These are phyloP conservation scores for Alloplasta piceator DNA, from an alignment of 2,888 invertebrate genomes.

Conservation along the genomic window DNA sequence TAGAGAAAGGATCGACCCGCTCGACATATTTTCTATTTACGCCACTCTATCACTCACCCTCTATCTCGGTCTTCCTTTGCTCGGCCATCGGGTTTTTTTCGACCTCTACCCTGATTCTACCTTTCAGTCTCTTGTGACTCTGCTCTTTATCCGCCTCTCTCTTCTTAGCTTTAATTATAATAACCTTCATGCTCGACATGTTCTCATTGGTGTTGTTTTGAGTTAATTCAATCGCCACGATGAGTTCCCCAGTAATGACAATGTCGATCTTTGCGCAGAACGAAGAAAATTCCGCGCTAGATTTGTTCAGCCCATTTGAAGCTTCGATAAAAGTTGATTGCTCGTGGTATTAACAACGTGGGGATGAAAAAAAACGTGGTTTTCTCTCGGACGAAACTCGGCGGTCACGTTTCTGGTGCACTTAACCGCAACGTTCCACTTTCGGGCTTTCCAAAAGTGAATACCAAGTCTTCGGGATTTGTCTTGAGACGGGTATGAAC, in stretches of 20 bases:
- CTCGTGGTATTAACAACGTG: not conserved
- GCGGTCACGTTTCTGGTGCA: constrained; percentile 15
- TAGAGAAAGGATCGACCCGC: constrained; percentile 45
- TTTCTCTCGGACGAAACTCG: constrained; percentile 1
- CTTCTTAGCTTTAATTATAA: constrained; percentile 18
- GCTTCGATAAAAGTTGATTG: too few relatives aligned
- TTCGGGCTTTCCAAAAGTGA: constrained; percentile 23
- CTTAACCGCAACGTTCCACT: constrained; percentile 23
- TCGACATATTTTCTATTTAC: constrained; percentile 38
- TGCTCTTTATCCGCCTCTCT: not conserved
- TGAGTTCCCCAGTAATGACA: not conserved
- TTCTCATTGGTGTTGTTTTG: constrained; percentile 15
- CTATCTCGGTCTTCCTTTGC: not conserved
- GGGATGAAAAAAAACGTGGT: not conserved
- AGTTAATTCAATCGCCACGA: too few relatives aligned
- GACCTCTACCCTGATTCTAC: not conserved
- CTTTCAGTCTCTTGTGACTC: constrained; percentile 10
- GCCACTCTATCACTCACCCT: not conserved
- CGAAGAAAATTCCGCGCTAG: too few relatives aligned
- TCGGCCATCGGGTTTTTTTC: constrained; percentile 28
- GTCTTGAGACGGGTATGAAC: not conserved
- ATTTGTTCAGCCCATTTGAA: too few relatives aligned
- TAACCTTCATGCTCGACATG: not conserved
- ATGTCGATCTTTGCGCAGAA: not conserved
- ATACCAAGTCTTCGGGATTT: constrained; percentile 18